These are phyloP conservation scores for Artibeus lituratus DNA, from an alignment of 2,797 vertebrate genomes.

Conservation along the genomic window DNA sequence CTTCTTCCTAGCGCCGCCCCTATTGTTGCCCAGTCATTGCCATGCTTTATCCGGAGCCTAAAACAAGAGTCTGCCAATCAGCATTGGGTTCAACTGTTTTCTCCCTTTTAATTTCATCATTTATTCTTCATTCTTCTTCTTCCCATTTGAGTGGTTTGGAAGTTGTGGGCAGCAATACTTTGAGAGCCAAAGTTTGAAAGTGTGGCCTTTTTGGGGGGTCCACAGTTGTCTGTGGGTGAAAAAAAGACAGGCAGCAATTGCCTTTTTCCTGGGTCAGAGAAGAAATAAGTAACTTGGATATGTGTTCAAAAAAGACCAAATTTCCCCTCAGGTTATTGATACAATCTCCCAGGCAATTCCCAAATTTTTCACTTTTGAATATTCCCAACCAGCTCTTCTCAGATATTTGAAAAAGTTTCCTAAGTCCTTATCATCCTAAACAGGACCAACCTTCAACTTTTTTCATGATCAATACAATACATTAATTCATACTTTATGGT, in stretches of 20 bases:
- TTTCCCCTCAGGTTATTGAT: slow-evolving; percentile 73
- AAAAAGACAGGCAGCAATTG: slow-evolving; percentile 80
- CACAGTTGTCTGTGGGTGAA: slow-evolving; percentile 79
- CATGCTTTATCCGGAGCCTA: slow-evolving; percentile 93
- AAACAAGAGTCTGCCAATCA: slow-evolving; percentile 75
- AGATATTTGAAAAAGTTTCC: neutral
- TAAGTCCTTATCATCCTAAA: neutral
- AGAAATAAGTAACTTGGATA: slow-evolving; percentile 78
- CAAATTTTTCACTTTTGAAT: slow-evolving; percentile 46
- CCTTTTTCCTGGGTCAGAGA: slow-evolving; percentile 79
- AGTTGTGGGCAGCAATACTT: slow-evolving; percentile 79
- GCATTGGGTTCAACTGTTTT: slow-evolving; percentile 55
- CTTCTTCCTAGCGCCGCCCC: slow-evolving; percentile 96
- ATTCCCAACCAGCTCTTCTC: slow-evolving; percentile 23
- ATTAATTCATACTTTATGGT: neutral
- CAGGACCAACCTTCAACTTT: neutral
- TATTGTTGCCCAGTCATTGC: slow-evolving; percentile 98
- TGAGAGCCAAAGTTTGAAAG: slow-evolving; percentile 80
- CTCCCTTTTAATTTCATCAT: slow-evolving; percentile 78
- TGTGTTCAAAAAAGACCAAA: slow-evolving; percentile 73
- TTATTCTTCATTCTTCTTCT: slow-evolving; percentile 80
- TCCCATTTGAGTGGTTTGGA: slow-evolving; percentile 78
- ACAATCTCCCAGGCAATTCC: slow-evolving; percentile 63
- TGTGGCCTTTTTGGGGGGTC: slow-evolving; percentile 77
- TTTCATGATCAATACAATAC: neutral